phyloP scores from a whole-genome alignment of 2,888 invertebrate genomes.

The Drosophila suboccidentalis region DNA sequence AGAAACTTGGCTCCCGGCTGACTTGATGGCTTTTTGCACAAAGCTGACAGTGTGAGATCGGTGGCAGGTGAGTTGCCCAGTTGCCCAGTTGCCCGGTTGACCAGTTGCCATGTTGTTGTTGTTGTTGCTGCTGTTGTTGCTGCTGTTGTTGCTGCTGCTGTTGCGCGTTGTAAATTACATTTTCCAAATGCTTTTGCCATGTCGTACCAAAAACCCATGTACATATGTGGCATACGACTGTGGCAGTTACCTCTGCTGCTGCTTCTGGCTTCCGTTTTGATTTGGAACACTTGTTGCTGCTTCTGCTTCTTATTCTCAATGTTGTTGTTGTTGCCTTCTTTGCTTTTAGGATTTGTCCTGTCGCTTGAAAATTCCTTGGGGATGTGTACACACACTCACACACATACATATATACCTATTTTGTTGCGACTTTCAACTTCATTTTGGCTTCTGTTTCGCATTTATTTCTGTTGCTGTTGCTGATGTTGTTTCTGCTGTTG shows the following conservation, averaged over 20 bases:
- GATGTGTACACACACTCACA: slow-evolving; percentile 51
- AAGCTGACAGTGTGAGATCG: slow-evolving; percentile 73
- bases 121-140: slow-evolving; percentile 48
- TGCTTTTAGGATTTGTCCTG: slow-evolving; percentile 66
- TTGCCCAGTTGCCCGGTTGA: slow-evolving; percentile 41
- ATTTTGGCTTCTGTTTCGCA: slow-evolving; percentile 42
- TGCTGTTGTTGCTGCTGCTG: slow-evolving; percentile 48
- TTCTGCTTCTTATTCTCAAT: slow-evolving; percentile 7
- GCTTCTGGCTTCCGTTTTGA: slow-evolving; percentile 66
- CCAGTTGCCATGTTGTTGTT: slow-evolving; percentile 35
- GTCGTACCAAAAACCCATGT: slow-evolving; percentile 79
- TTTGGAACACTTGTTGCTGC: slow-evolving; percentile 74
- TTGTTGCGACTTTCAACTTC: slow-evolving; percentile 45
- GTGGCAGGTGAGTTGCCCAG: slow-evolving; percentile 71
- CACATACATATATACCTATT: neutral
- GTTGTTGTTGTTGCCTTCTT: slow-evolving; percentile 27
- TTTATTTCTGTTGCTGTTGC: slow-evolving; percentile 1
- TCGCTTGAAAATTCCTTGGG: slow-evolving; percentile 71
- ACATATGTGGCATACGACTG: slow-evolving; percentile 72
- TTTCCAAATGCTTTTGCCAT: slow-evolving; percentile 81
- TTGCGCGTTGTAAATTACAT: slow-evolving; percentile 75
- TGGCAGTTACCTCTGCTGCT: slow-evolving; percentile 32
- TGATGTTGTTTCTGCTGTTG: slow-evolving; percentile 19
- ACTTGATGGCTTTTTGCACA: slow-evolving; percentile 58
- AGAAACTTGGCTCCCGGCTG: slow-evolving; percentile 47